These are phyloP conservation scores for Sminthopsis crassicaudata DNA, from an alignment of 2,113 vertebrate species.

Conservation along the genomic window DNA sequence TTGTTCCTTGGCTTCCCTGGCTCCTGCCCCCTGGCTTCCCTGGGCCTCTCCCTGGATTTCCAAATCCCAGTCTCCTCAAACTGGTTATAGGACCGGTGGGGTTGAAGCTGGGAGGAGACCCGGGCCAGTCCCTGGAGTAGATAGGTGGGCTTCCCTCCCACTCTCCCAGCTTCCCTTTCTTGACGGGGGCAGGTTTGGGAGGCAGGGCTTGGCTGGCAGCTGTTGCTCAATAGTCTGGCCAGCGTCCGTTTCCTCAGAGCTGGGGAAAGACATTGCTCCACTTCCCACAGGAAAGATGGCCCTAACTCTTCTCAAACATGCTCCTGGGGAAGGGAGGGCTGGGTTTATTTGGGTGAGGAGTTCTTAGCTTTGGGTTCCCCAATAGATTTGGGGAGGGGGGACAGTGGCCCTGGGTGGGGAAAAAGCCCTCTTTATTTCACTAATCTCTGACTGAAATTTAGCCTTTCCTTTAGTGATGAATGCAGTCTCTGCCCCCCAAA, in stretches of 20 bases:
- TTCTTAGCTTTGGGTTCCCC: too few species aligned
- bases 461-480: background rate
- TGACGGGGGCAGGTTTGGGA: too few species aligned
- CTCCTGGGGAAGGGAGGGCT: background rate
- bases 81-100: background rate
- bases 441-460: background rate
- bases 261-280: background rate
- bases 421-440: background rate
- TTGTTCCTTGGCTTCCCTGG: background rate
- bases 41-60: background rate
- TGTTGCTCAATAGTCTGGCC: background rate
- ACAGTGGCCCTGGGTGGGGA: background rate
- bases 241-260: background rate
- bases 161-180: background rate
- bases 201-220: background rate
- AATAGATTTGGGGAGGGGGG: background rate
- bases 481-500: background rate
- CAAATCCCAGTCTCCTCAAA: background rate
- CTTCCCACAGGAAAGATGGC: background rate
- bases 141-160: background rate
- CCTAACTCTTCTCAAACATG: background rate
- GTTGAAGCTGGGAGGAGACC: background rate
- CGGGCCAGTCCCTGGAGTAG: background rate
- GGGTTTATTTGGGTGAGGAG: background rate
- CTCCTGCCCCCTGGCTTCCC: background rate